phyloP scores from a whole-genome alignment of 2,113 vertebrate species.

The Ptyas mucosa region DNA sequence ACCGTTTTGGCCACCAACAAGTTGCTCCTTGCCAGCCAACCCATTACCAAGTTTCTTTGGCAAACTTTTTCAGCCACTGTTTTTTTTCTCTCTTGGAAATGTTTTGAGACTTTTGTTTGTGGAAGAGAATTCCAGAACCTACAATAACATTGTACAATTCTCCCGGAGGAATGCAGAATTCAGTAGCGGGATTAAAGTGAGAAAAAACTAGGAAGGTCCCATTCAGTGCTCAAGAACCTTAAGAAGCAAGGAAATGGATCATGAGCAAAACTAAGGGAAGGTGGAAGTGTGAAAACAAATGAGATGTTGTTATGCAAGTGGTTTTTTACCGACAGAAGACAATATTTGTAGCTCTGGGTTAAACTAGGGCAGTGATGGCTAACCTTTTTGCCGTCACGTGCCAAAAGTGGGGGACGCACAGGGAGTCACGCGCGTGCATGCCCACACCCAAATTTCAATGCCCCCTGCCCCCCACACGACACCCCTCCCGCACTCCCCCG shows the following conservation, averaged over 20 bases:
- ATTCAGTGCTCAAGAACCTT: not conserved
- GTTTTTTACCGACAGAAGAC: too few species aligned
- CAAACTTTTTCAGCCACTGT: not conserved
- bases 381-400: too few species aligned
- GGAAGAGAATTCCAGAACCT: not conserved
- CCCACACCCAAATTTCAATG: too few species aligned
- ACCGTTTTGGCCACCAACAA: too few species aligned
- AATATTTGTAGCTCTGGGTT: too few species aligned
- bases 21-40: not conserved
- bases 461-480: too few species aligned
- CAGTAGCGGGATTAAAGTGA: too few species aligned
- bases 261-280: not conserved
- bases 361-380: not conserved
- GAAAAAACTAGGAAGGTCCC: not conserved
- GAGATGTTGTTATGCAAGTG: too few species aligned
- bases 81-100: not conserved
- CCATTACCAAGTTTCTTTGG: not conserved
- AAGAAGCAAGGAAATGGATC: not conserved
- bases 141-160: not conserved
- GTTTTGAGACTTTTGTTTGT: not conserved
- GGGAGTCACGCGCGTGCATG: too few species aligned
- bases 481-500: too few species aligned
- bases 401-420: too few species aligned
- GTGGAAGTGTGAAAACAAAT: not conserved
- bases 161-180: not conserved